Conservation (phyloP, 2,113 vertebrate species). For the Mohoua ochrocephala region DNA sequence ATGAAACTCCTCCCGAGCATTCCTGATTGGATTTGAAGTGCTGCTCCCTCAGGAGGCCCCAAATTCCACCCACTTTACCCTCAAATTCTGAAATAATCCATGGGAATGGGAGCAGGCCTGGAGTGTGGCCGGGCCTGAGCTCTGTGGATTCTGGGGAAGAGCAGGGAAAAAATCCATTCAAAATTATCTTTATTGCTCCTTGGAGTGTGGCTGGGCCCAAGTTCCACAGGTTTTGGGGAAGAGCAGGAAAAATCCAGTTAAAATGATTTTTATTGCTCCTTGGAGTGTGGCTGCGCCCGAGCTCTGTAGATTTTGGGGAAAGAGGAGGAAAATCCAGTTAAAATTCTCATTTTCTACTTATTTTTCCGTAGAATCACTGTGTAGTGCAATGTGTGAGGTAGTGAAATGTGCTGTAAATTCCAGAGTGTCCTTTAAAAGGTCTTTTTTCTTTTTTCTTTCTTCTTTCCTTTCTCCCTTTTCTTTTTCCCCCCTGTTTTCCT, state of each 20-base stretch:
- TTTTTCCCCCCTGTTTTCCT: conserved; percentile 6
- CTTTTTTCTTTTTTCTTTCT: conserved; percentile 29
- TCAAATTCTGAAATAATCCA: neutral
- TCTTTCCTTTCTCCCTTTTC: conserved; percentile 51
- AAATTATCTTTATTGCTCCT: no score
- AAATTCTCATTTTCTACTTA: neutral
- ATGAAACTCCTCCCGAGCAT: neutral
- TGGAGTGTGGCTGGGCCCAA: no score
- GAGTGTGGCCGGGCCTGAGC: no score
- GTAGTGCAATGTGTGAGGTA: neutral
- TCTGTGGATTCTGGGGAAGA: no score
- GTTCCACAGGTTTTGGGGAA: no score
- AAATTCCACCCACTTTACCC: neutral
- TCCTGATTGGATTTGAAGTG: neutral
- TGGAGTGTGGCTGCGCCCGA: no score
- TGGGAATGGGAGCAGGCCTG: no score
- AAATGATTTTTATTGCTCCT: no score
- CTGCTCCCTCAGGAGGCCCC: neutral
- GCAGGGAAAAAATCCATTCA: no score
- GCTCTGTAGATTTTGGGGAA: no score
- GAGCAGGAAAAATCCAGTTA: no score
- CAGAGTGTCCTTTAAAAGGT: conserved; percentile 69
- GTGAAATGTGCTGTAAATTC: conserved; percentile 55
- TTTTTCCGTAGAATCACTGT: neutral
- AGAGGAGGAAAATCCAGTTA: no score